Base-by-base conservation (phyloP, 2,888 invertebrate species). In the Perizoma affinitatum region DNA sequence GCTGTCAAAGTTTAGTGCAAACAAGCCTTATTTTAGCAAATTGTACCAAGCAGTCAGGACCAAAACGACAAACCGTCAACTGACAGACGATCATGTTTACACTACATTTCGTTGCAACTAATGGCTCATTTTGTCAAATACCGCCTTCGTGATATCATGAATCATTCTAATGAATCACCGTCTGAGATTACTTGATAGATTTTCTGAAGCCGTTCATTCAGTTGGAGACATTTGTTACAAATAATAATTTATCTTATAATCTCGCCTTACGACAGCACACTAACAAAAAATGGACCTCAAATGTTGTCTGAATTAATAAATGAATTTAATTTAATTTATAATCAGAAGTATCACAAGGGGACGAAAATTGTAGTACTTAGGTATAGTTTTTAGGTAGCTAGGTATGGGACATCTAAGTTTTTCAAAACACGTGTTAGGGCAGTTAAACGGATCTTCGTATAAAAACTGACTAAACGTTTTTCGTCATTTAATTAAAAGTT, bases 51-150 rank as follows among this genome's bases (percentile, higher is more conserved):
- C 22, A 36, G 22, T 38, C 6, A 43, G 33, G 10, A 35, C 48
- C 5, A 47, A 56, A 56, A 44, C 52, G 43, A 55, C 40, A 52
- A 43, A n/a, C 47, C 6, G 74, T 74, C 76, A 63, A 58, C 78
- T 81, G 79, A 83, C 73, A 68, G 75, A 83, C 75, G 69, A 59
- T 62, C 71, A 63, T 86, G 85, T 86, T 86, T 85, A 84, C 80
- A 82, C 73, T 77, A 72, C 63, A 74, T 87, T 85, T 83, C 75
- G 80, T 78, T 82, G 83, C 78, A 82, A 75, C 77, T 80, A 84
- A 86, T 86, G 81, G 80, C 73, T 83, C 83, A 83, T 85, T 83
- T 88, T 85, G 84, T 84, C 84, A 83, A 87, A 86, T 82, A 78
- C 70, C 74, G 65, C 71, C 74, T 71, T 67, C 64, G 65, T 70